Evolutionary conservation across 2,888 invertebrate genomes (phyloP), one percentile per base, ranked within the genome.

Genomic region (Perdita meconis): DNA sequence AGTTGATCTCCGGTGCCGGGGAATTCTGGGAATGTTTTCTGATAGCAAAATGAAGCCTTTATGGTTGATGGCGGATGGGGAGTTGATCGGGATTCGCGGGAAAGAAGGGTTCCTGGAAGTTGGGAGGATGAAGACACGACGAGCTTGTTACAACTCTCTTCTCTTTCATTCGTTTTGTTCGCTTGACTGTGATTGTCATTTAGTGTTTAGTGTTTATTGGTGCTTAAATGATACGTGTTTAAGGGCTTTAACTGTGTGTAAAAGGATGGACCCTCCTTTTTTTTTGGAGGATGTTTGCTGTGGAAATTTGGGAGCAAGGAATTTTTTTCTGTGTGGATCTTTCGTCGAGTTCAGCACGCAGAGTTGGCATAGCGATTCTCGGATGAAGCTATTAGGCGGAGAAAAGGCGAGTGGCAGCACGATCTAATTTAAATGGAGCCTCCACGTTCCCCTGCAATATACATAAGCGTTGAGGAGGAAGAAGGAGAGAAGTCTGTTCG

Each of bases 361-460:
- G 30, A 30, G 30, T 34, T 34, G 19, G 34, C 1, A 22, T 68
- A 57, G 82, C 78, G 81, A 85, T 85, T 80, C 83, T 78, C 80
- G 78, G 82, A 85, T 86, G 83, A 85, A 87, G 85, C 83, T 87
- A 87, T 88, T 86, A 87, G 81, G 85, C 71, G 50, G 75, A 80
- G 77, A 61, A 75, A 72, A 71, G 64, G 66, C 13, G 56, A 68
- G 36, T 26, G 56, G 19, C 57, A 44, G 66, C 64, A 64, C 56
- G 88, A 89, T 89, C 87, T 89, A 89, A 90, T 90, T 90, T 88
- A 89, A 90, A 90, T 87, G 85, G 83, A 88, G 87, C 81, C 53
- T 34, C 10, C n/a, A n/a, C n/a, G n/a, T n/a, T n/a, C n/a, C n/a
- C n/a, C n/a, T n/a, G n/a, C n/a, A n/a, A n/a, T 38, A 16, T 38